Evolutionary conservation across 2,797 vertebrate species (phyloP), one percentile per base, ranked within the genome.

Genomic region (Scleropages formosus): DNA sequence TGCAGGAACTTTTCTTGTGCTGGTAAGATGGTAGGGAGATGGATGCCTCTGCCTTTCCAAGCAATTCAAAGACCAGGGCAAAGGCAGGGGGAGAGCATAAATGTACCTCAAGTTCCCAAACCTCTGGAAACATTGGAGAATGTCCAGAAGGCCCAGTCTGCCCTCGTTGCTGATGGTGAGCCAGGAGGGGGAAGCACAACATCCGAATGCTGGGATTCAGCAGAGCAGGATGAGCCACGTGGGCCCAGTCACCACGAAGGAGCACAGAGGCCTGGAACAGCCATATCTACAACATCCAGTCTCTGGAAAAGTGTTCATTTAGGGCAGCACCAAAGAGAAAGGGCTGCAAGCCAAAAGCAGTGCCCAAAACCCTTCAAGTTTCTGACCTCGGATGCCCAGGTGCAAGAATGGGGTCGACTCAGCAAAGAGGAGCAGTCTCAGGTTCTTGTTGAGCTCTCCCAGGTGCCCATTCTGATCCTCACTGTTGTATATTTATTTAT

Each of bases 401-500:
- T 95, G 62, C 90, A 85, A 75, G 91, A 96, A 73, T 66, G 84
- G 79, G 83, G 83, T 53, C 86, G 66, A 74, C 82, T 98, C 58
- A 86, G 83, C 71, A 27, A 71, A 63, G 84, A 89, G 27, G 91
- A 93, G 80, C 92, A 84, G 81, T 79, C 49, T 20, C 78, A 85
- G 75, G 74, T 94, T 62, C 84, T 94, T 59, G 82, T 88, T 83
- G 75, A 75, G 24, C 77, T 88, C 16, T 60, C 63, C 1, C 80
- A 80, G 71, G 90, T 93, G 22, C 78, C 76, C 60, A 85, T 87
- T 0, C 79, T 96, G 77, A 84, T 94, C 74, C 79, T 94, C 2
- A 94, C 95, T 0, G 87, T 97, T 90, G 47, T 95, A 39, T 94
- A 91, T n/a, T n/a, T n/a, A n/a, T n/a, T n/a, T n/a, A n/a, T n/a